These are phyloP conservation scores for Eclectus roratus DNA, from an alignment of 2,113 vertebrate genomes.

Conservation along the genomic window DNA sequence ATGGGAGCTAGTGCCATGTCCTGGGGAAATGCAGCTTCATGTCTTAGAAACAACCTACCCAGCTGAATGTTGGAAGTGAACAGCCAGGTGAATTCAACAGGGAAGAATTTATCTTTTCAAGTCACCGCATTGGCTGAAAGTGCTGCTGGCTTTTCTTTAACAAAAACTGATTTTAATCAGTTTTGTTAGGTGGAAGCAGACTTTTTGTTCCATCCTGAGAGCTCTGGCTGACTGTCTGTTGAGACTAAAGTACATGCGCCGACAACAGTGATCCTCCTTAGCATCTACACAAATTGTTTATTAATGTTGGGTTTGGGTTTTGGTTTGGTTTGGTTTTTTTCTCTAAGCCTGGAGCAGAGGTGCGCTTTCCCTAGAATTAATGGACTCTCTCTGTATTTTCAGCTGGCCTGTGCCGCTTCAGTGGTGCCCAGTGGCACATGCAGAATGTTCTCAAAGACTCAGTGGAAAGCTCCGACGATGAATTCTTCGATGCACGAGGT, in stretches of 20 bases:
- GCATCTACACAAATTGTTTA: background rate
- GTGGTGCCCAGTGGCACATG: conserved; percentile 84
- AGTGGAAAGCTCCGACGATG: conserved; percentile 95
- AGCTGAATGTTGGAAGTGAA: background rate
- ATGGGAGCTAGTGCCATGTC: background rate
- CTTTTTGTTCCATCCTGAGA: background rate
- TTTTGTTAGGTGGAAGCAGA: background rate
- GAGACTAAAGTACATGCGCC: rapidly evolving
- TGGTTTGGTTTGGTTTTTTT: background rate
- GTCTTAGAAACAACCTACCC: background rate
- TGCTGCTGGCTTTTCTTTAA: background rate
- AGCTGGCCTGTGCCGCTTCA: conserved; percentile 80
- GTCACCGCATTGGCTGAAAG: background rate
- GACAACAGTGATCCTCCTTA: background rate
- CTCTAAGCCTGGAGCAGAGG: background rate
- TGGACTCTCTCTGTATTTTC: conserved; percentile 4
- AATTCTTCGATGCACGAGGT: conserved; percentile 98
- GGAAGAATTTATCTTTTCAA: background rate
- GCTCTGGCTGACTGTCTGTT: background rate
- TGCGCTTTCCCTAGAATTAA: background rate
- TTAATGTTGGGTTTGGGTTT: background rate
- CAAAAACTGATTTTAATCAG: background rate
- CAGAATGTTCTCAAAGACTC: conserved; percentile 89
- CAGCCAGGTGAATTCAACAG: background rate
- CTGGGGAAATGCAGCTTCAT: background rate